Evolutionary conservation across 2,113 vertebrate genomes (phyloP), one percentile per base, ranked within the genome.

Genomic region (Nycticryphes semicollaris): DNA sequence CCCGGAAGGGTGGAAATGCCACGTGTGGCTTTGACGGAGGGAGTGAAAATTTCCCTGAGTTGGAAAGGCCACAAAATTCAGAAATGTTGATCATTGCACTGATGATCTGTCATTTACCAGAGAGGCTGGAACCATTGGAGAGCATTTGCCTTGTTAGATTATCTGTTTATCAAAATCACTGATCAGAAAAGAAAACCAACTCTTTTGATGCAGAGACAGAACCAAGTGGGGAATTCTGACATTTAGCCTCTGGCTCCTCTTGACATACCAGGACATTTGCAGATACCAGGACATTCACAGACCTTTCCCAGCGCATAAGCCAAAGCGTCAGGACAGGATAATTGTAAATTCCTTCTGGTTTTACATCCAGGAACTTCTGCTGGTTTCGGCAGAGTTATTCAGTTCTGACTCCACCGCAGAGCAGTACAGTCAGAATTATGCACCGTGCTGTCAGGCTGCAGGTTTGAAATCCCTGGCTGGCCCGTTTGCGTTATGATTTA

Each of bases 401-500:
- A 79, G 81, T 45, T 85, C 69, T 80, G 74, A 60, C 54, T 89
- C 50, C 35, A 80, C 19, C 0, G 1, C 60, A 64, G 56, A 90
- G 84, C 80, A 72, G 60, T 28, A 48, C 64, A 15, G n/a, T 75
- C 89, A 94, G 80, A 95, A 68, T 89, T 39, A 91, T 23, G 76
- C 33, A 39, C 83, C 17, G 4, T 0, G 3, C 88, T 92, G 74
- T 64, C 67, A 76, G 82, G 67, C 59, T 77, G 74, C 77, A 82
- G 91, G 87, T 86, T 12, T 50, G 84, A 87, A 94, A 91, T 80
- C 84, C 70, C 91, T 83, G 54, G 66, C 74, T 66, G 80, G 70
- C 43, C 63, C 27, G 13, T 89, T 76, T 85, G 77, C 22, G 35
- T 76, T 67, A 87, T 69, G 70, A 87, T 93, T 96, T 92, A 89